phyloP scores from a whole-genome alignment of 2,113 vertebrate genomes.

The Hyla sarda region DNA sequence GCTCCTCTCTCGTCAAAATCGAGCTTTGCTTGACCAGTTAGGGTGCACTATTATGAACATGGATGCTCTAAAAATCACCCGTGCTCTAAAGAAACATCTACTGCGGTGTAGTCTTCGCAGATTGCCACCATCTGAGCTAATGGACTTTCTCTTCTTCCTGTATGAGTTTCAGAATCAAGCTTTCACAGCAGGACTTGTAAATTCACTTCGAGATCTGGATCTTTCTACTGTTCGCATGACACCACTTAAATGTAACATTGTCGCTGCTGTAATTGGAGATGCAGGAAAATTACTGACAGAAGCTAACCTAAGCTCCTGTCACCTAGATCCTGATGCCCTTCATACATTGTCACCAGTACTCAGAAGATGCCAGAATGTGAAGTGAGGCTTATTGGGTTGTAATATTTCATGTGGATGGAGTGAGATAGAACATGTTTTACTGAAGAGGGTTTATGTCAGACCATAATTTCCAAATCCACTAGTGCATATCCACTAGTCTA shows the following conservation, averaged over 20 bases:
- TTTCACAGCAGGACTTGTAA: conserved; percentile 85
- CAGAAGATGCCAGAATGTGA: conserved; percentile 79
- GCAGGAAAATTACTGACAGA: conserved; percentile 79
- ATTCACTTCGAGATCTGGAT: conserved; percentile 78
- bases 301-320: conserved; percentile 88
- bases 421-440: not conserved
- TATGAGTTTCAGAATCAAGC: conserved; percentile 95
- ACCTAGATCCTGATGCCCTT: conserved; percentile 79
- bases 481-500: not conserved
- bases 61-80: conserved; percentile 87
- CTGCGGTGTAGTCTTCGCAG: conserved; percentile 78
- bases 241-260: conserved; percentile 87
- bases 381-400: conserved; percentile 76
- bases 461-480: not conserved
- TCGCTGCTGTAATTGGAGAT: conserved; percentile 83
- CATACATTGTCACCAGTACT: conserved; percentile 82
- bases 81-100: conserved; percentile 84
- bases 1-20: conserved; percentile 88
- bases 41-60: conserved; percentile 91
- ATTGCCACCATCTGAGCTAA: conserved; percentile 87
- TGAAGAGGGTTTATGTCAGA: not conserved
- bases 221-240: conserved; percentile 88
- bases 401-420: not conserved
- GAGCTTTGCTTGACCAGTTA: conserved; percentile 85
- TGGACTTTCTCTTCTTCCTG: conserved; percentile 92